Evolutionary conservation across 2,888 invertebrate genomes (phyloP).

Genomic region (Leucozona laternaria): DNA sequence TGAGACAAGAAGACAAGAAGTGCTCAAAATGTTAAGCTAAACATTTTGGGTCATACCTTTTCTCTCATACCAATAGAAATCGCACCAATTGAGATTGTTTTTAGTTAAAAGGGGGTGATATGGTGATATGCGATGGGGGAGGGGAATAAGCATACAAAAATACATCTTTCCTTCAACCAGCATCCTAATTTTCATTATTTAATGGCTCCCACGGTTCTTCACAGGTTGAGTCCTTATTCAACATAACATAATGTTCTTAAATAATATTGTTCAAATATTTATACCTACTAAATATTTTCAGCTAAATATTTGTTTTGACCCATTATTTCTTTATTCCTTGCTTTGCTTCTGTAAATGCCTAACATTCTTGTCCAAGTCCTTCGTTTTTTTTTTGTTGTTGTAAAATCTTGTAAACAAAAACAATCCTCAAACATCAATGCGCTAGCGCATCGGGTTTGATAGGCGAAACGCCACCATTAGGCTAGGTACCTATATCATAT

Average conservation of each 20-base stretch:
- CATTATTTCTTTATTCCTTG: constrained; percentile 11
- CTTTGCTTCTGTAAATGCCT: not conserved
- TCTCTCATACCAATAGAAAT: too few relatives aligned
- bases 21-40: too few relatives aligned
- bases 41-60: too few relatives aligned
- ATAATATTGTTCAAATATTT: constrained; percentile 48
- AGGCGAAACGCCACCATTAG: constrained; percentile 55
- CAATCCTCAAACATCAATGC: constrained; percentile 53
- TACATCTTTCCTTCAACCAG: not conserved
- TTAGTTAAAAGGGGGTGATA: too few relatives aligned
- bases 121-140: too few relatives aligned
- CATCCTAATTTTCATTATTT: not conserved
- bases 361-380: not conserved
- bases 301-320: constrained; percentile 42
- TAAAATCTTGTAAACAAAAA: constrained; percentile 16
- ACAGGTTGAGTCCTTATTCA: not conserved
- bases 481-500: constrained; percentile 64
- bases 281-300: not conserved
- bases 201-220: not conserved
- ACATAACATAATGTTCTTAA: not conserved
- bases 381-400: too few relatives aligned
- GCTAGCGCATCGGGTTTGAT: constrained; percentile 55
- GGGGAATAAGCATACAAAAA: too few relatives aligned
- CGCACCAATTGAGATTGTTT: too few relatives aligned
- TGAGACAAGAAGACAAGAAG: too few relatives aligned